Conservation (phyloP, 2,113 vertebrate genomes). For the Lipophrys pholis region DNA sequence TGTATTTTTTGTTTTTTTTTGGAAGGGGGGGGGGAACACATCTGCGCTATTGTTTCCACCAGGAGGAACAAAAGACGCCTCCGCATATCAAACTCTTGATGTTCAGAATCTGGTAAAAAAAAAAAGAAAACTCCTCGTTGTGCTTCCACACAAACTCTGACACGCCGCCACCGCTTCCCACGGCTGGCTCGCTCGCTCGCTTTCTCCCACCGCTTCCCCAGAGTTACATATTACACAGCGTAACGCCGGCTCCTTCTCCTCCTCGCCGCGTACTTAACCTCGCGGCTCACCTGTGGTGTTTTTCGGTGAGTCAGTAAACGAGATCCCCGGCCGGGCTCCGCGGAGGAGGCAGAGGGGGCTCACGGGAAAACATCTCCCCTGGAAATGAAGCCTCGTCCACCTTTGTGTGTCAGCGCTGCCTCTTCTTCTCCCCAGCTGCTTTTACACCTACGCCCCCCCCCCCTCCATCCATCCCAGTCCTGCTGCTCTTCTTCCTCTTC, state of each 20-base stretch:
- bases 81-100: neutral
- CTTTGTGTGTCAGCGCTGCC: slow-evolving; percentile 66
- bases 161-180: neutral
- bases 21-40: neutral
- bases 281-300: slow-evolving; percentile 58
- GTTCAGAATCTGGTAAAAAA: neutral
- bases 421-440: slow-evolving; percentile 68
- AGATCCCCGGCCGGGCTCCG: too few relatives aligned
- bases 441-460: slow-evolving; percentile 70
- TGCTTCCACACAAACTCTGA: slow-evolving; percentile 5
- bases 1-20: too few relatives aligned
- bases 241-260: slow-evolving; percentile 38
- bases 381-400: slow-evolving; percentile 68
- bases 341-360: slow-evolving; percentile 56
- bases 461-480: slow-evolving; percentile 52
- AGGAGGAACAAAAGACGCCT: neutral
- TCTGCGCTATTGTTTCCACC: neutral
- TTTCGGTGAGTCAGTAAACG: slow-evolving; percentile 47
- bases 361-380: slow-evolving; percentile 49
- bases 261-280: slow-evolving; percentile 64
- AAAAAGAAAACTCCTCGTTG: neutral
- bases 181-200: neutral
- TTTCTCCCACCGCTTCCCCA: slow-evolving; percentile 30
- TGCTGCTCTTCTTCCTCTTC: slow-evolving; percentile 46
- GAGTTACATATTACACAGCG: slow-evolving; percentile 44